A percentile compares a stretch with the other conserved stretches of the same genome.
Evolutionary conservation across 2,113 vertebrate species (phyloP).

Genomic region (Menidia beryllina): DNA sequence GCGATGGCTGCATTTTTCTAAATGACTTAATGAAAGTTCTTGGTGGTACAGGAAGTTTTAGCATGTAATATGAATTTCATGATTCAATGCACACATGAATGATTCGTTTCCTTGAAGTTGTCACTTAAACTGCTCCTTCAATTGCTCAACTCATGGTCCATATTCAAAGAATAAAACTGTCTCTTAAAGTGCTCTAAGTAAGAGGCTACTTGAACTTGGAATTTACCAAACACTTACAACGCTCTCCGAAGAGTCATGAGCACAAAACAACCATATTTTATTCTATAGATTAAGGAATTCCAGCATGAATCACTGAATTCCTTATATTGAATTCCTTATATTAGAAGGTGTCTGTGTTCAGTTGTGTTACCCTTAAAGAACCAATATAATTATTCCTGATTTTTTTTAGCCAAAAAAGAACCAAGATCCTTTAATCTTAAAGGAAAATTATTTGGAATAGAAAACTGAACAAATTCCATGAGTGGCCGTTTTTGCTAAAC

Average conservation of each 20-base stretch:
- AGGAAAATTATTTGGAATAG: too few species aligned
- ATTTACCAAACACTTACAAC: neutral
- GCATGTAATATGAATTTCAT: constrained; percentile 22
- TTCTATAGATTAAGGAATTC: neutral
- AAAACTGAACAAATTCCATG: too few species aligned
- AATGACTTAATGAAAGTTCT: constrained; percentile 52
- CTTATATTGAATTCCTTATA: too few species aligned
- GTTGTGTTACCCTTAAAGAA: too few species aligned
- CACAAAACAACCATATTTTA: neutral
- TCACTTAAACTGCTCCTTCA: constrained; percentile 2
- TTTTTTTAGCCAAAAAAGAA: too few species aligned
- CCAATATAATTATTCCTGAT: too few species aligned
- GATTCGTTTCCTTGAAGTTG: constrained; percentile 10
- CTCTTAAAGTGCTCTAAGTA: neutral
- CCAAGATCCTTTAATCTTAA: too few species aligned
- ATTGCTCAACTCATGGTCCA: constrained; percentile 18
- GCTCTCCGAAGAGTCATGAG: neutral
- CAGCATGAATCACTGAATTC: neutral
- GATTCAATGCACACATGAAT: constrained; percentile 15
- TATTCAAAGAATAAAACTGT: constrained; percentile 1
- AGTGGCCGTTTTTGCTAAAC: too few species aligned
- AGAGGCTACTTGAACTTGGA: neutral
- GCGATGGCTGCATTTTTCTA: constrained; percentile 45
- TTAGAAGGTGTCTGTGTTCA: too few species aligned
- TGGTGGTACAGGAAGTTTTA: constrained; percentile 45